A percentile compares a stretch with the other conserved stretches of the same genome.
These are phyloP conservation scores for Tribolium madens DNA, from an alignment of 1,140 invertebrate genomes.

Conservation along the genomic window DNA sequence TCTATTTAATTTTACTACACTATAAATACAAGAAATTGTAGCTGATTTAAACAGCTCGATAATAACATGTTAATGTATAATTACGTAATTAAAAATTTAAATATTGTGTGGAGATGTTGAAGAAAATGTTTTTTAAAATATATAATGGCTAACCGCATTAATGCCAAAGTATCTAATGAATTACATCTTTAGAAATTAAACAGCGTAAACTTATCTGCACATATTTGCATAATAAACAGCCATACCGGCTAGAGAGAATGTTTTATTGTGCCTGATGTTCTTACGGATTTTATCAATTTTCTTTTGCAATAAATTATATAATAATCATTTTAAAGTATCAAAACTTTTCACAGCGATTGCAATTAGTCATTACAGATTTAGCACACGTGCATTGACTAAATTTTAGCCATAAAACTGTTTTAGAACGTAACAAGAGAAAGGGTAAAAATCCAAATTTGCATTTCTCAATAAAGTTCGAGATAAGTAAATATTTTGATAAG, in stretches of 20 bases:
- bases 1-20: slow-evolving; percentile 43
- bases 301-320: background rate
- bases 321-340: no score
- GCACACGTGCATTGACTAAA: background rate
- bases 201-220: background rate
- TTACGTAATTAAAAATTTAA: slow-evolving; percentile 40
- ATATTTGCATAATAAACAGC: background rate
- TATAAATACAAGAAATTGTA: slow-evolving; percentile 40
- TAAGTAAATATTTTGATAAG: background rate
- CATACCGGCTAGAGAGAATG: background rate
- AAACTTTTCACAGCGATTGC: no score
- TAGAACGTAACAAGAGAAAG: background rate
- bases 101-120: slow-evolving; percentile 15
- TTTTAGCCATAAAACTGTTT: no score
- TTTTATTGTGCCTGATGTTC: background rate
- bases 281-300: slow-evolving; percentile 33
- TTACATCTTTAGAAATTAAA: slow-evolving; percentile 8
- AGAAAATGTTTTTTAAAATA: slow-evolving; percentile 28
- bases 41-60: slow-evolving; percentile 41
- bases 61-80: slow-evolving; percentile 41
- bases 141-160: background rate
- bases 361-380: background rate
- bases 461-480: background rate
- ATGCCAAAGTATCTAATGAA: slow-evolving; percentile 10
- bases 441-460: background rate